phyloP scores from a whole-genome alignment of 1,140 invertebrate species.

The Diabrotica undecimpunctata region DNA sequence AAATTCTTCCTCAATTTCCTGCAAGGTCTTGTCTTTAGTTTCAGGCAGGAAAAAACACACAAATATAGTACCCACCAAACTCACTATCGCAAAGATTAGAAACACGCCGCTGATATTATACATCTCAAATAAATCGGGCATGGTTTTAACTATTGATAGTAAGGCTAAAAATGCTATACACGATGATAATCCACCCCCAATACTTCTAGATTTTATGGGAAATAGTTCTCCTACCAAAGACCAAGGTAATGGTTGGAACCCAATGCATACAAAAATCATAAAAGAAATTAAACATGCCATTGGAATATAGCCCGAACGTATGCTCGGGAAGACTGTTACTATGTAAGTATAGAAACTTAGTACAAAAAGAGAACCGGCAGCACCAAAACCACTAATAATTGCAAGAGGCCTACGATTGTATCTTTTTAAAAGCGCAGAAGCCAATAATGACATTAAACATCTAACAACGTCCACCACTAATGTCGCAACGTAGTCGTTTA shows the following conservation, averaged over 20 bases:
- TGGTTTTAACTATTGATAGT: conserved; percentile 71
- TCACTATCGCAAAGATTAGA: conserved; percentile 62
- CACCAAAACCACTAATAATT: conserved; percentile 56
- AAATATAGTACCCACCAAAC: conserved; percentile 60
- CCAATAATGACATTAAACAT: conserved; percentile 56
- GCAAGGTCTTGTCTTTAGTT: conserved; percentile 72
- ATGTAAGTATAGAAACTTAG: conserved; percentile 45
- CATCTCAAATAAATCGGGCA: conserved; percentile 55
- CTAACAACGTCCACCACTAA: conserved; percentile 66
- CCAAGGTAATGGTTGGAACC: conserved; percentile 65
- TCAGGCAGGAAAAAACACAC: conserved; percentile 69
- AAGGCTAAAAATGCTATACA: conserved; percentile 63
- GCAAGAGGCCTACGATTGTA: conserved; percentile 55
- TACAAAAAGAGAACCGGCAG: conserved; percentile 52
- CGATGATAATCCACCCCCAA: conserved; percentile 60
- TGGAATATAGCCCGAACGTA: conserved; percentile 38
- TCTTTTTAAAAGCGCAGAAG: conserved; percentile 57
- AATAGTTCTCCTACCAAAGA: conserved; percentile 65
- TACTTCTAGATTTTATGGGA: conserved; percentile 53
- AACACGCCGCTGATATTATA: conserved; percentile 62
- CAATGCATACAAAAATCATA: conserved; percentile 55
- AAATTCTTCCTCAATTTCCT: conserved; percentile 67
- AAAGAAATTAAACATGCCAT: conserved; percentile 54
- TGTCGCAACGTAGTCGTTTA: conserved; percentile 58
- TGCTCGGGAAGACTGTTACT: conserved; percentile 1